Evolutionary conservation across 2,888 invertebrate species (phyloP), one percentile per base, ranked within the genome.

Genomic region (Gnatocerus cornutus): DNA sequence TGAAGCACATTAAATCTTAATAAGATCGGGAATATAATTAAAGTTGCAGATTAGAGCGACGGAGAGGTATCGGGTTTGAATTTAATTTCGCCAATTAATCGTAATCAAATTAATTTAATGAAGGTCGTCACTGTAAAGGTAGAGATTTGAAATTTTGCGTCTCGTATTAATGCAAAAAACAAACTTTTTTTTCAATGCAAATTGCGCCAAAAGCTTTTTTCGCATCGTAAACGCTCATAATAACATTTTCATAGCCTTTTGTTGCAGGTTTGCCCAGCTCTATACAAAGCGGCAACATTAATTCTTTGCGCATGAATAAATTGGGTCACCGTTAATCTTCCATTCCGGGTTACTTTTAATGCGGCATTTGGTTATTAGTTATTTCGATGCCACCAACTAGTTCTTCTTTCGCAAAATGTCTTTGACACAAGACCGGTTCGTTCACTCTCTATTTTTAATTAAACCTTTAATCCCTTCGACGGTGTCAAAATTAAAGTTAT

Each of bases 1-100:
- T 56, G 56, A 56, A 27, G 41, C 56, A 12, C 56, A 56, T 56
- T 56, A 56, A 56, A 56, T 56, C 39, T 43, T 56, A 43, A 56
- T 43, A 12, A 43, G 56, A 37, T 6, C 10, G 56, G 27, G 41
- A 56, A 56, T 43, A 21, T 56, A 43, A 56, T 56, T 27, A 41
- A n/a, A 37, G 41, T 39, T 39, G 14, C 16, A 37, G 48, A 48
- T 48, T 48, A 48, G 27, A 27, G 21, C 21, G 27, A 27, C 52
- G 13, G 41, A 41, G 30, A 41, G 30, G 52, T 33, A 52, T 30
- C 30, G 30, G 13, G 30, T 10, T 29, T 8, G 10, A 52, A 52
- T 52, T 29, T 9, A 52, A 52, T 48, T 48, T 27, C 27, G 41
- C 6, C 41, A 41, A 41, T 41, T 41, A 41, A 10, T 10, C n/a